These are phyloP conservation scores for Amphiprion ocellaris DNA, from an alignment of 2,113 vertebrate species.

Conservation along the genomic window DNA sequence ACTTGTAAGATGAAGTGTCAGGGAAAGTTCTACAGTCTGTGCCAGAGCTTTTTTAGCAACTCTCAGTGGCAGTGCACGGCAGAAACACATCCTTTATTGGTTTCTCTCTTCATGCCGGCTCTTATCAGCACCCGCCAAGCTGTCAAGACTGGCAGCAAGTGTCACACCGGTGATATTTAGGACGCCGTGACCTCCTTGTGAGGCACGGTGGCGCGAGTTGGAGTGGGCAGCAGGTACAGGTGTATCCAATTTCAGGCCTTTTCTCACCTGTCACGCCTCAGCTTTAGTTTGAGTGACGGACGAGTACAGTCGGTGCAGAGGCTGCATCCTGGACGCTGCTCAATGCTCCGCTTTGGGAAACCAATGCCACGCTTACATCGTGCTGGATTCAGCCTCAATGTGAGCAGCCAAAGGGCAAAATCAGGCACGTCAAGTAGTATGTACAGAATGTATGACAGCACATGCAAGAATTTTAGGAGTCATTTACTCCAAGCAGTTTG, in stretches of 20 bases:
- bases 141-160: slow-evolving; percentile 47
- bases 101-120: slow-evolving; percentile 26
- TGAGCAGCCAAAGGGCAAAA: neutral
- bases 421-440: neutral
- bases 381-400: slow-evolving; percentile 26
- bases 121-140: slow-evolving; percentile 46
- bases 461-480: too few relatives aligned
- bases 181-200: slow-evolving; percentile 29
- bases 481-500: too few relatives aligned
- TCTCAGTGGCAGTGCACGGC: slow-evolving; percentile 16
- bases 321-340: slow-evolving; percentile 30
- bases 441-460: neutral
- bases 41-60: slow-evolving; percentile 48
- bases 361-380: neutral
- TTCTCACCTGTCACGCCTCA: slow-evolving; percentile 75
- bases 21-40: slow-evolving; percentile 57
- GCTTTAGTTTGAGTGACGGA: slow-evolving; percentile 57
- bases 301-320: slow-evolving; percentile 26
- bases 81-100: slow-evolving; percentile 22
- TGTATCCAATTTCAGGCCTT: slow-evolving; percentile 67
- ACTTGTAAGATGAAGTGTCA: slow-evolving; percentile 61
- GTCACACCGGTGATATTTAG: slow-evolving; percentile 52
- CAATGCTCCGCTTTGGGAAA: slow-evolving; percentile 12
- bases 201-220: neutral
- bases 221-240: slow-evolving; percentile 50